Conservation (phyloP, 2,888 invertebrate genomes). For the Parnassius smintheus region DNA sequence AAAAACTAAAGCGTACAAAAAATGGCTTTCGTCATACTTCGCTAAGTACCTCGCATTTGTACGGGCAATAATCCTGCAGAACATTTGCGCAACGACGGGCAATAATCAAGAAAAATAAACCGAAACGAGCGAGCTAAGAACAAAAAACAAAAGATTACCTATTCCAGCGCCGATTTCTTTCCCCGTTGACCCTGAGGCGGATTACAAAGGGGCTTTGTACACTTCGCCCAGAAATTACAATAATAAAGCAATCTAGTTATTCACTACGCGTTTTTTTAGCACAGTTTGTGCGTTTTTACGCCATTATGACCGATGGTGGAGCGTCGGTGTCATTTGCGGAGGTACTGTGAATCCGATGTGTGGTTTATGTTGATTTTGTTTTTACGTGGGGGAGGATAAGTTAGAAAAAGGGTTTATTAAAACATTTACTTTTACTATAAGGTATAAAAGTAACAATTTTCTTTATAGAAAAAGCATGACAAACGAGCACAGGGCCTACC, state of each 20-base stretch:
- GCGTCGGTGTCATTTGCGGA: constrained; percentile 11
- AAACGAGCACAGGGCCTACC: too few species aligned
- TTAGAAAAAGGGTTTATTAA: too few species aligned
- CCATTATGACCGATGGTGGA: constrained; percentile 18
- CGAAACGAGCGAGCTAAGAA: constrained; percentile 6
- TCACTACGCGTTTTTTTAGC: constrained; percentile 16
- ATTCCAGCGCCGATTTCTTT: constrained; percentile 18
- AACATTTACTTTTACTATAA: too few species aligned
- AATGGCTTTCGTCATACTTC: constrained; percentile 5
- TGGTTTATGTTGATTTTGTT: background rate
- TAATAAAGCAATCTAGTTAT: constrained; percentile 27
- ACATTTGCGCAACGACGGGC: constrained; percentile 9
- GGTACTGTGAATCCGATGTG: background rate
- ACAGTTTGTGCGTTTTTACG: constrained; percentile 11
- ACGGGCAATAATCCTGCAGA: constrained; percentile 10
- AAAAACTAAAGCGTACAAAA: constrained; percentile 15
- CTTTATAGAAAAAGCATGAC: too few species aligned
- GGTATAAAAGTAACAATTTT: too few species aligned
- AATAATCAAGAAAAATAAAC: constrained; percentile 20
- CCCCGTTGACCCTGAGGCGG: constrained; percentile 23
- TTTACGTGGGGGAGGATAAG: too few species aligned
- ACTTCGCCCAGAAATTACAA: constrained; percentile 21
- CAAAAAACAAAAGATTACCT: constrained; percentile 24
- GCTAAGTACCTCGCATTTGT: constrained; percentile 14
- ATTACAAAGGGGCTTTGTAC: constrained; percentile 20